phyloP scores from a whole-genome alignment of 2,113 vertebrate species.

The Pachypanchax playfairii region DNA sequence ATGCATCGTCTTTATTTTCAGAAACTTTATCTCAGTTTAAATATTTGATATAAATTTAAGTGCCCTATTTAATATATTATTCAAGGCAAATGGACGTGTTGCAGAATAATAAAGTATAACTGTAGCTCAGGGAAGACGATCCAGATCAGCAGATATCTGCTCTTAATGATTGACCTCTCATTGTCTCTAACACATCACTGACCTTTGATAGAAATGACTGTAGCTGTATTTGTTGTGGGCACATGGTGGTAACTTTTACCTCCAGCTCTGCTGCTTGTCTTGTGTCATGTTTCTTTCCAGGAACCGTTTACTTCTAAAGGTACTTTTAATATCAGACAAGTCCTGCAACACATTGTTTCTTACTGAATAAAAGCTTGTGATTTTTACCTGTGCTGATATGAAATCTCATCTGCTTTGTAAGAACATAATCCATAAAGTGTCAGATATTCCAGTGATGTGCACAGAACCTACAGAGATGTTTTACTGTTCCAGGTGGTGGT shows the following conservation, averaged over 20 bases:
- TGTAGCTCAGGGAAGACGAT: too few relatives aligned
- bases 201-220: too few relatives aligned
- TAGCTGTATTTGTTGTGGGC: too few relatives aligned
- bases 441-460: background rate
- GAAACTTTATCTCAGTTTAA: too few relatives aligned
- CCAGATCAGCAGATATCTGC: too few relatives aligned
- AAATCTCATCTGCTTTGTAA: background rate
- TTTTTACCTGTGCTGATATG: background rate
- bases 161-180: too few relatives aligned
- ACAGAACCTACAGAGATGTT: constrained; percentile 57
- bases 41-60: too few relatives aligned
- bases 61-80: too few relatives aligned
- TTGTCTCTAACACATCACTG: too few relatives aligned
- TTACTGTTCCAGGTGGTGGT: constrained; percentile 87
- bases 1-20: too few relatives aligned
- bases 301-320: constrained; percentile 76
- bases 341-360: constrained; percentile 75
- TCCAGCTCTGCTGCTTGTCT: constrained; percentile 76
- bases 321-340: constrained; percentile 75
- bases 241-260: constrained; percentile 75
- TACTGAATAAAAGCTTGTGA: constrained; percentile 39
- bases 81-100: too few relatives aligned
- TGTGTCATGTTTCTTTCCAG: constrained; percentile 81
- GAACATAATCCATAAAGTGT: background rate
- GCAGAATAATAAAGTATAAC: too few relatives aligned